Percentiles rank a stretch among this genome's conserved stretches.
These are phyloP conservation scores for Vanessa tameamea DNA, from an alignment of 1,140 invertebrate genomes.

Conservation along the genomic window DNA sequence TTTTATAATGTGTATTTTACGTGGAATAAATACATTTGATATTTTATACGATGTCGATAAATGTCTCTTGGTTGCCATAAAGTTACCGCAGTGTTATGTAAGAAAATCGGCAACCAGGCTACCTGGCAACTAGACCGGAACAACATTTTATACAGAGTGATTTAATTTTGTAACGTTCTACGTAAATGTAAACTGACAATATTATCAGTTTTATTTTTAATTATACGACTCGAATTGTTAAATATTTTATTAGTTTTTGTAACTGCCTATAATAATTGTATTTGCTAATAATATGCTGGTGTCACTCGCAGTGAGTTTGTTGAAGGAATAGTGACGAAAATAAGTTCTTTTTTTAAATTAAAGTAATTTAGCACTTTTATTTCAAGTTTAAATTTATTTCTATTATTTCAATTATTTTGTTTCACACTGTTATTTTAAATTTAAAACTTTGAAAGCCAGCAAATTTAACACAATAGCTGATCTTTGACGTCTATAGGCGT, in stretches of 20 bases:
- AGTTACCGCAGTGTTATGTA: constrained; percentile 64
- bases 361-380: too few relatives aligned
- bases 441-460: too few relatives aligned
- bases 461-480: too few relatives aligned
- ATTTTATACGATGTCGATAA: not conserved
- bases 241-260: not conserved
- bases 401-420: too few relatives aligned
- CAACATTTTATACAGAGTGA: constrained; percentile 43
- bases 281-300: too few relatives aligned
- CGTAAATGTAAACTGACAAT: not conserved
- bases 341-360: too few relatives aligned
- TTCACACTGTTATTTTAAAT: too few relatives aligned
- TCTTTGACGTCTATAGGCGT: too few relatives aligned
- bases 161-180: constrained; percentile 16
- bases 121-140: constrained; percentile 56
- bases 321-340: too few relatives aligned
- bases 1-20: not conserved
- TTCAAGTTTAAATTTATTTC: too few relatives aligned
- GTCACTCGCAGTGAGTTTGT: too few relatives aligned
- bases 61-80: constrained; percentile 39
- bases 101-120: constrained; percentile 45
- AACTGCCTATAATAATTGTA: too few relatives aligned
- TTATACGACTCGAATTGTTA: not conserved
- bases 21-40: not conserved
- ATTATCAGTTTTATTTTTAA: not conserved